Evolutionary conservation across 2,888 invertebrate species (phyloP).

Genomic region (Synanthedon myopaeformis): DNA sequence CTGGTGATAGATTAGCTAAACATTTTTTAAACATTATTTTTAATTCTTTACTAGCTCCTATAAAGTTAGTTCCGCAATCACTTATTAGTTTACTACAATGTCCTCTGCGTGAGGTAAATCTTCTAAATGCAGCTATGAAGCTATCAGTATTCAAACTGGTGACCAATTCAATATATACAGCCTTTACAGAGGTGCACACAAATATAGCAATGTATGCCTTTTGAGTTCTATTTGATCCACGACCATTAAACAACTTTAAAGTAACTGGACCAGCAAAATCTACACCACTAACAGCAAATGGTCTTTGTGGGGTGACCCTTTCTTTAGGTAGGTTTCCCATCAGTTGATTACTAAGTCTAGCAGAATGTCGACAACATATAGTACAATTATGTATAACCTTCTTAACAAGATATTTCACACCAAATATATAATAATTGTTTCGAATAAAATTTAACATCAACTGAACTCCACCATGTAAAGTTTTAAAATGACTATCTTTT

Average conservation of each 20-base stretch:
- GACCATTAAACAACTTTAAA: slow-evolving; percentile 2
- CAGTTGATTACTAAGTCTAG: not conserved
- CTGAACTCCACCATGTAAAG: slow-evolving; percentile 3
- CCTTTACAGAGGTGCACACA: slow-evolving; percentile 8
- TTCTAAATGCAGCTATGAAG: slow-evolving; percentile 6
- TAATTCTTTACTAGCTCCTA: slow-evolving; percentile 11
- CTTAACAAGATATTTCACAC: not conserved
- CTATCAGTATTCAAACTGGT: slow-evolving; percentile 6
- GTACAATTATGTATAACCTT: not conserved
- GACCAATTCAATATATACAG: slow-evolving; percentile 8
- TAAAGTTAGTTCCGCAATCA: slow-evolving; percentile 11
- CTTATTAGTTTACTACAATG: not conserved
- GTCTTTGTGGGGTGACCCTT: slow-evolving; percentile 4
- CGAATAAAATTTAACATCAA: slow-evolving; percentile 1
- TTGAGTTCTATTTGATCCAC: slow-evolving; percentile 1
- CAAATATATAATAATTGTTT: slow-evolving; percentile 1
- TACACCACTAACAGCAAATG: slow-evolving; percentile 7
- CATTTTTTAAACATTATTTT: not conserved
- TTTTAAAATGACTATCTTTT: slow-evolving; percentile 2
- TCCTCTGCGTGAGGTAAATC: slow-evolving; percentile 7
- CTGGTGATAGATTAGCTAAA: not conserved
- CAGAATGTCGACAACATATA: not conserved
- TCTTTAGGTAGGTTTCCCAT: slow-evolving; percentile 1
- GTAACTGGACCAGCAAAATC: slow-evolving; percentile 9
- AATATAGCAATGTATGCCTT: not conserved